Base-by-base conservation (phyloP, 2,888 invertebrate species). In the Halocaridina rubra region DNA sequence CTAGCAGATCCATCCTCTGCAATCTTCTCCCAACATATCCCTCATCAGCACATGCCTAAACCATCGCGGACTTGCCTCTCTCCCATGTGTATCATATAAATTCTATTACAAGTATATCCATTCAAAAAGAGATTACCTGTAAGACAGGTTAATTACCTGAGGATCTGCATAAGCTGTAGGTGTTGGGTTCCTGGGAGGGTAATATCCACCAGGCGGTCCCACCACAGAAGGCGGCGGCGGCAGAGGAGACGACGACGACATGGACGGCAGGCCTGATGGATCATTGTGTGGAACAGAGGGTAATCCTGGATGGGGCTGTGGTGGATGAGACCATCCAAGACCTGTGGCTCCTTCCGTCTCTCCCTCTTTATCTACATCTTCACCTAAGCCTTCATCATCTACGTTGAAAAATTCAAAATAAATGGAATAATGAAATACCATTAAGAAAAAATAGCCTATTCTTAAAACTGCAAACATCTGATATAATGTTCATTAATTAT, bases 381-480 rank as follows among this genome's bases (percentile, higher is more conserved):
- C 81, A 13, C 81, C 81, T 13, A 81, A 33, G 33, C 81, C 81
- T 69, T 81, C 81, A 57, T 81, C 81, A 27, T 81, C 81, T 81
- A n/a, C n/a, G n/a, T n/a, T n/a, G n/a, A n/a, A n/a, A n/a, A n/a
- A n/a, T n/a, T n/a, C n/a, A n/a, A n/a, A n/a, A n/a, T n/a, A n/a
- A n/a, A n/a, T n/a, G n/a, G n/a, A n/a, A n/a, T n/a, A n/a, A n/a
- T n/a, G n/a, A n/a, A n/a, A n/a, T n/a, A n/a, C n/a, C n/a, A n/a
- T n/a, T n/a, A n/a, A n/a, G n/a, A n/a, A n/a, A n/a, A n/a, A n/a
- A n/a, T n/a, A n/a, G n/a, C n/a, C n/a, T n/a, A n/a, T n/a, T n/a
- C n/a, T n/a, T n/a, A n/a, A n/a, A n/a, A n/a, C n/a, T n/a, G n/a
- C n/a, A n/a, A n/a, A n/a, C n/a, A n/a, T n/a, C n/a, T n/a, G n/a